These are phyloP conservation scores for Acrocephalus kingi DNA, from an alignment of 2,113 vertebrate species.

Conservation along the genomic window DNA sequence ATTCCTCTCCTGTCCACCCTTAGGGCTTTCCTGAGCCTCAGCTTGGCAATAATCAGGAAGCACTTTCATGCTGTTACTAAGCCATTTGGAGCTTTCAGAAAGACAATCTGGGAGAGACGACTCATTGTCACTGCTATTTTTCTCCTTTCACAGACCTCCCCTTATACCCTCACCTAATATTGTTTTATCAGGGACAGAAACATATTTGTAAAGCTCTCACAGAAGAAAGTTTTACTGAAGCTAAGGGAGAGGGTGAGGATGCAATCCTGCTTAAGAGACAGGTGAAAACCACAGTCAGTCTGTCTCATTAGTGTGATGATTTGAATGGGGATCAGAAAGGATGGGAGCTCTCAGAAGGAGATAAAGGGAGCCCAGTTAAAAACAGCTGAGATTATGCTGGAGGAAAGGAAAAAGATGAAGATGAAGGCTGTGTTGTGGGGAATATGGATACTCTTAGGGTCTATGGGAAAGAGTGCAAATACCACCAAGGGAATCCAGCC, in stretches of 20 bases:
- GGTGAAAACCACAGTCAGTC: neutral
- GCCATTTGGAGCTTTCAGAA: slow-evolving; percentile 30
- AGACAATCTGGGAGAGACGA: neutral
- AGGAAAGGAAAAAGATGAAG: neutral
- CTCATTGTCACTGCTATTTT: neutral
- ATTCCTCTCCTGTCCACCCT: neutral
- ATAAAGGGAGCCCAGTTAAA: neutral
- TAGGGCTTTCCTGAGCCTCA: neutral
- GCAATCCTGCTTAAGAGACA: neutral
- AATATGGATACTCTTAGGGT: neutral
- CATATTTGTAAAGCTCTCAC: neutral
- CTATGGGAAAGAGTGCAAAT: neutral
- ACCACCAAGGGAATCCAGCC: neutral
- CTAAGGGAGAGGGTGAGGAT: neutral
- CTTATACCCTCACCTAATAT: neutral
- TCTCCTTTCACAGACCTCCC: neutral
- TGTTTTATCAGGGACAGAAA: neutral
- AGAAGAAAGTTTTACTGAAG: neutral
- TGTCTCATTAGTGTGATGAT: neutral
- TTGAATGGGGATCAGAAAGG: neutral
- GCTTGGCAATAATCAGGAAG: neutral
- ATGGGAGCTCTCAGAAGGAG: neutral
- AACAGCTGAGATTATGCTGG: neutral
- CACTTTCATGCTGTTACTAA: slow-evolving; percentile 11
- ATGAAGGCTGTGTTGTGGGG: neutral